A percentile compares a stretch with the other conserved stretches of the same genome.
These are phyloP conservation scores for Microctenopoma lineatum DNA, from an alignment of 2,797 vertebrate genomes.

Conservation along the genomic window DNA sequence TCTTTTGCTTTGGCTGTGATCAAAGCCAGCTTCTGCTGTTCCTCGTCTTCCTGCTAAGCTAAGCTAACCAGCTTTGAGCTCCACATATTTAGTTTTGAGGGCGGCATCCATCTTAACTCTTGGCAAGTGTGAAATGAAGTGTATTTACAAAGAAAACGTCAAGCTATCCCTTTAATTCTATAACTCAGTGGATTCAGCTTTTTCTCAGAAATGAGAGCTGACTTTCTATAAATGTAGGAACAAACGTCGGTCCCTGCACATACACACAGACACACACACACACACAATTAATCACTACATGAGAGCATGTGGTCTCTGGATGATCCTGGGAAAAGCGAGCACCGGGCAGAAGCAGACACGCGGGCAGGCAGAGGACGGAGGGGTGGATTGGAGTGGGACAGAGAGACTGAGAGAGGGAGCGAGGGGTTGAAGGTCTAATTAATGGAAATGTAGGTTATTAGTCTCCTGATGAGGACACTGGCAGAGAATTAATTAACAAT, in stretches of 20 bases:
- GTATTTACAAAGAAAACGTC: slow-evolving; percentile 6
- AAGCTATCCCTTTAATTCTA: slow-evolving; percentile 5
- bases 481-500: slow-evolving; percentile 89
- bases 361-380: slow-evolving; percentile 53
- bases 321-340: slow-evolving; percentile 39
- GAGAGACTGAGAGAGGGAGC: slow-evolving; percentile 73
- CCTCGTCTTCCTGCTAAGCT: neutral
- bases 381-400: slow-evolving; percentile 73
- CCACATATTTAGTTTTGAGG: neutral
- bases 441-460: slow-evolving; percentile 90
- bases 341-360: slow-evolving; percentile 49
- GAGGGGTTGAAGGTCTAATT: slow-evolving; percentile 89
- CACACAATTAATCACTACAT: slow-evolving; percentile 55
- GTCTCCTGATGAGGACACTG: slow-evolving; percentile 88
- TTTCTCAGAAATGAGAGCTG: neutral
- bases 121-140: neutral
- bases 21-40: neutral
- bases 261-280: slow-evolving; percentile 22
- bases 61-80: slow-evolving; percentile 7
- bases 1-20: slow-evolving; percentile 1
- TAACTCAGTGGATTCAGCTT: neutral
- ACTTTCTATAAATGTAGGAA: slow-evolving; percentile 3
- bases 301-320: slow-evolving; percentile 35
- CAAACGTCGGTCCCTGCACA: slow-evolving; percentile 27
- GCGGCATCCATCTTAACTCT: neutral